A percentile compares a stretch with the other conserved stretches of the same genome.
Conservation (phyloP, 1,140 invertebrate species). For the Drosophila neocordata region DNA sequence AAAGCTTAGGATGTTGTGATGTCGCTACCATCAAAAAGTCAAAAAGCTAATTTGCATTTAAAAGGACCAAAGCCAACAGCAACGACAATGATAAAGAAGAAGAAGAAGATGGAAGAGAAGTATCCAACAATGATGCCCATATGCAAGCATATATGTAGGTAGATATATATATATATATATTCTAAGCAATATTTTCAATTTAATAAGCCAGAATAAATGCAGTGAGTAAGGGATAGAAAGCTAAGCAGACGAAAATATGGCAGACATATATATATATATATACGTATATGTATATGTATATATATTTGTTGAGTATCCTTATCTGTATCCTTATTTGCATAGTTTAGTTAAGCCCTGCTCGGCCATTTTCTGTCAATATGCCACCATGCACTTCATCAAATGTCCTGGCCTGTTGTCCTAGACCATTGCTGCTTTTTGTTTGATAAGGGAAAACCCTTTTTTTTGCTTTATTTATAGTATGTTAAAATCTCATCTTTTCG, state of each 20-base stretch:
- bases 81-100: slow-evolving; percentile 5
- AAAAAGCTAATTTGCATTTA: slow-evolving; percentile 81
- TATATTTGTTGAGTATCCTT: slow-evolving; percentile 34
- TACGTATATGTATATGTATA: not conserved
- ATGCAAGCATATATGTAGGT: slow-evolving; percentile 33
- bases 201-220: slow-evolving; percentile 79
- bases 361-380: slow-evolving; percentile 66
- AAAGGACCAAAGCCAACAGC: slow-evolving; percentile 64
- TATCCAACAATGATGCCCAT: slow-evolving; percentile 49
- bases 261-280: slow-evolving; percentile 2
- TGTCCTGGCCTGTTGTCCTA: slow-evolving; percentile 39
- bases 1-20: slow-evolving; percentile 4
- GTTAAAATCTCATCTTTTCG: slow-evolving; percentile 32
- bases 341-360: slow-evolving; percentile 57
- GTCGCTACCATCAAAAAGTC: slow-evolving; percentile 71
- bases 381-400: slow-evolving; percentile 73
- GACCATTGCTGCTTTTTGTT: slow-evolving; percentile 10
- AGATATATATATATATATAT: slow-evolving; percentile 29
- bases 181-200: slow-evolving; percentile 76
- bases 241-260: slow-evolving; percentile 21
- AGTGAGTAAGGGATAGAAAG: not conserved
- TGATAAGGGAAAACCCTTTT: no score
- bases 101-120: slow-evolving; percentile 5
- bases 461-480: no score
- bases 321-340: slow-evolving; percentile 66